Conservation (phyloP, 1,140 invertebrate genomes). For the Hesperophylax magnus region DNA sequence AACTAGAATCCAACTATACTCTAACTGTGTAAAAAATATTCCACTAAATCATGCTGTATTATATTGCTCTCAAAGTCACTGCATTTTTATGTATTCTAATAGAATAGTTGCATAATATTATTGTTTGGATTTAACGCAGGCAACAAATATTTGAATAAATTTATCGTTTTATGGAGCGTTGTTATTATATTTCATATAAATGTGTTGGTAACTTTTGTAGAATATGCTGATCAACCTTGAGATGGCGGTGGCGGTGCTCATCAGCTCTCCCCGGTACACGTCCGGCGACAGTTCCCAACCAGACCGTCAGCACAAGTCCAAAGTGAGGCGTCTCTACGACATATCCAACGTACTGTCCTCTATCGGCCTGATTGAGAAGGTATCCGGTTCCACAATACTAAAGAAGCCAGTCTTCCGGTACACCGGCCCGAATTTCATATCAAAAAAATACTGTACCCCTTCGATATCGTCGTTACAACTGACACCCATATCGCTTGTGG, state of each 20-base stretch:
- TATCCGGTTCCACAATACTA: slow-evolving; percentile 71
- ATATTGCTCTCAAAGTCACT: no score
- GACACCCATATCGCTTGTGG: slow-evolving; percentile 62
- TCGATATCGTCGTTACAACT: slow-evolving; percentile 57
- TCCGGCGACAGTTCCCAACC: slow-evolving; percentile 59
- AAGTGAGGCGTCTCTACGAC: slow-evolving; percentile 81
- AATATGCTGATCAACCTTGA: slow-evolving; percentile 78
- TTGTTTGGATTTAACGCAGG: no score
- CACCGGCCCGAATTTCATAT: slow-evolving; percentile 70
- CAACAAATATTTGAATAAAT: no score
- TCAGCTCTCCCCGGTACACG: slow-evolving; percentile 63
- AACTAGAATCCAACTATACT: no score
- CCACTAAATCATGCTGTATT: no score
- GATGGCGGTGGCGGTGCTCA: slow-evolving; percentile 79
- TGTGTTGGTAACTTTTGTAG: slow-evolving; percentile 61
- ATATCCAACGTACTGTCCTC: slow-evolving; percentile 83
- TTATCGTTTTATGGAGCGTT: no score
- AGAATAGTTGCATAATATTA: no score
- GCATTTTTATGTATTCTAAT: no score
- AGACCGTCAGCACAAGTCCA: slow-evolving; percentile 73
- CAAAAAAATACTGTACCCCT: slow-evolving; percentile 25
- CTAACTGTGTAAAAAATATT: no score
- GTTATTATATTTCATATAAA: no score
- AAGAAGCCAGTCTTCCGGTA: slow-evolving; percentile 81
- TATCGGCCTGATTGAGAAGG: slow-evolving; percentile 77